Percentiles rank a stretch among this genome's conserved stretches.
Evolutionary conservation across 2,888 invertebrate genomes (phyloP).

Genomic region (Chrysodeixis includens): DNA sequence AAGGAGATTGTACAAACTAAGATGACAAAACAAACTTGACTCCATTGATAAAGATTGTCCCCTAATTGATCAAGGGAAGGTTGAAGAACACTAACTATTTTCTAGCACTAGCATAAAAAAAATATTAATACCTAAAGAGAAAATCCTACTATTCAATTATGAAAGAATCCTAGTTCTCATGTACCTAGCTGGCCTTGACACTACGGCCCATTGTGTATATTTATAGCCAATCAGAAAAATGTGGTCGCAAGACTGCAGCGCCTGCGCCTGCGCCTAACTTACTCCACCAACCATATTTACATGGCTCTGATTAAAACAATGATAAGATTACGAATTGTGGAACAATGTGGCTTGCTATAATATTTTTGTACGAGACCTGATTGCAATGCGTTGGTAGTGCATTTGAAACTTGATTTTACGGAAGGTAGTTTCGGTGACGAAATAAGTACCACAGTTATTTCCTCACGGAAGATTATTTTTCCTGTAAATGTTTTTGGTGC

Average conservation of each 20-base stretch:
- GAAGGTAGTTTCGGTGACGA: neutral
- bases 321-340: constrained; percentile 25
- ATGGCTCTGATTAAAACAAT: constrained; percentile 14
- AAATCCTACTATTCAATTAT: neutral
- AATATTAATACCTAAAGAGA: too few relatives aligned
- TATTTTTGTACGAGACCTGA: neutral
- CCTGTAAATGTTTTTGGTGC: too few relatives aligned
- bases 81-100: too few relatives aligned
- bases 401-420: neutral
- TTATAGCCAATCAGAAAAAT: constrained; percentile 53
- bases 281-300: constrained; percentile 15
- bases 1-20: too few relatives aligned
- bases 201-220: constrained; percentile 52
- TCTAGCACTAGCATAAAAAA: too few relatives aligned
- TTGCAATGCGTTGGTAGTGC: neutral
- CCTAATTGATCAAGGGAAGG: too few relatives aligned
- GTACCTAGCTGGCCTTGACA: constrained; percentile 53
- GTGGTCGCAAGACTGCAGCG: constrained; percentile 32
- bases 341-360: neutral
- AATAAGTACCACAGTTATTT: too few relatives aligned
- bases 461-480: too few relatives aligned
- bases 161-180: constrained; percentile 14
- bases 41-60: too few relatives aligned
- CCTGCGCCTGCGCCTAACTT: constrained; percentile 7
- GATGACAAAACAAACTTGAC: too few relatives aligned